Conservation (phyloP, 1,140 invertebrate genomes). For the Helicoverpa zea region DNA sequence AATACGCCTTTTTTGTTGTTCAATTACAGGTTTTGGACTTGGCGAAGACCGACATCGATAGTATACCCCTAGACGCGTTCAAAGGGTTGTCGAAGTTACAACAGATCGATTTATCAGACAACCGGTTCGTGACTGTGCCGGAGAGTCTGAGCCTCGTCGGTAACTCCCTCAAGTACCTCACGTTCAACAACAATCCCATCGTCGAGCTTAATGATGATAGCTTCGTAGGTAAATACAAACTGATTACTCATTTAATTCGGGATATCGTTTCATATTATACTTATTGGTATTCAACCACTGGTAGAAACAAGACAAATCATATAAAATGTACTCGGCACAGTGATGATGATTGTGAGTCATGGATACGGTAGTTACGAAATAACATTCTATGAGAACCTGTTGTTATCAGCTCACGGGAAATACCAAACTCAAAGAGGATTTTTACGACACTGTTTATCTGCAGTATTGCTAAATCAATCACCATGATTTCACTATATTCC, state of each 20-base stretch:
- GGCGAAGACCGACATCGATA: slow-evolving; percentile 86
- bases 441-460: slow-evolving; percentile 9
- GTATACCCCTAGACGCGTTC: slow-evolving; percentile 82
- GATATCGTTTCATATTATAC: not conserved
- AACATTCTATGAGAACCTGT: slow-evolving; percentile 24
- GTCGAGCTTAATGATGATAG: slow-evolving; percentile 86
- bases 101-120: slow-evolving; percentile 87
- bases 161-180: slow-evolving; percentile 85
- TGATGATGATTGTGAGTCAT: slow-evolving; percentile 5
- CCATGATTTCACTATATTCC: slow-evolving; percentile 6
- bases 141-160: slow-evolving; percentile 84
- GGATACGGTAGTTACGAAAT: not conserved
- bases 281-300: too few relatives aligned
- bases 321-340: not conserved
- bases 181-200: slow-evolving; percentile 88
- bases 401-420: slow-evolving; percentile 23
- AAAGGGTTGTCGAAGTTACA: slow-evolving; percentile 81
- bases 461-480: slow-evolving; percentile 23
- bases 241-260: not conserved
- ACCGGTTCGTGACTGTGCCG: slow-evolving; percentile 87
- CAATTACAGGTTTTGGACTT: slow-evolving; percentile 87
- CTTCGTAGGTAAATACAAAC: slow-evolving; percentile 83
- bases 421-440: slow-evolving; percentile 14
- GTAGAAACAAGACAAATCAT: slow-evolving; percentile 4
- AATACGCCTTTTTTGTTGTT: slow-evolving; percentile 19